phyloP scores from a whole-genome alignment of 2,888 invertebrate species.

The Patella ulyssiponensis region DNA sequence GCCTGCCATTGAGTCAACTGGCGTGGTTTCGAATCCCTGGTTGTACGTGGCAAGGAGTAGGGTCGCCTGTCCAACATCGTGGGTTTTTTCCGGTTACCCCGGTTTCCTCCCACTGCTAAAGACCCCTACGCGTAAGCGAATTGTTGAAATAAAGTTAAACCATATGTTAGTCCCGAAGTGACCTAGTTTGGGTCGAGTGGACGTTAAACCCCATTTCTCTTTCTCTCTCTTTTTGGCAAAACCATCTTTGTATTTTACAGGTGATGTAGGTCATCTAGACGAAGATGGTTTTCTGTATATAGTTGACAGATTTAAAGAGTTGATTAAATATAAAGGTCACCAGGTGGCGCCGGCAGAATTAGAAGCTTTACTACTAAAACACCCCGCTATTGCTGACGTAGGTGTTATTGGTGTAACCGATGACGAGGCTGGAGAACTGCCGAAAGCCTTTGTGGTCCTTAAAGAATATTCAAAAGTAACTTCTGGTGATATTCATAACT shows the following conservation, averaged over 20 bases:
- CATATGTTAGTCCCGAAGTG: too few relatives aligned
- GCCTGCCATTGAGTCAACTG: too few relatives aligned
- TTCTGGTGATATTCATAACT: slow-evolving; percentile 20
- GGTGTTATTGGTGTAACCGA: slow-evolving; percentile 32
- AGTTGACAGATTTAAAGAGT: slow-evolving; percentile 90
- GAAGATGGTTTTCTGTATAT: slow-evolving; percentile 84
- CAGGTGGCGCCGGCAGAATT: slow-evolving; percentile 31
- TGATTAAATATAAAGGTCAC: slow-evolving; percentile 88
- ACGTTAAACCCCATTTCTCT: too few relatives aligned
- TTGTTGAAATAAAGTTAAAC: too few relatives aligned
- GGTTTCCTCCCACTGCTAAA: too few relatives aligned
- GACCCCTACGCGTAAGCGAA: too few relatives aligned
- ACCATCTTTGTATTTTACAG: slow-evolving; percentile 71
- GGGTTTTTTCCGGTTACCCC: too few relatives aligned
- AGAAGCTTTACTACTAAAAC: slow-evolving; percentile 28
- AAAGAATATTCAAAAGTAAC: not conserved
- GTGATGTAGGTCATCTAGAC: slow-evolving; percentile 85
- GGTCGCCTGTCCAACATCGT: too few relatives aligned
- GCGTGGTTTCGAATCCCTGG: too few relatives aligned
- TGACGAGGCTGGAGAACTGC: slow-evolving; percentile 30
- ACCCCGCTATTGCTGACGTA: slow-evolving; percentile 28
- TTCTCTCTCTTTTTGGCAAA: too few relatives aligned
- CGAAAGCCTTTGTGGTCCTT: slow-evolving; percentile 29
- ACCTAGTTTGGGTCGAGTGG: too few relatives aligned
- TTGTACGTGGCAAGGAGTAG: too few relatives aligned